A percentile compares a stretch with the other conserved stretches of the same genome.
Evolutionary conservation across 2,113 vertebrate species (phyloP).

Genomic region (Genyomyrus donnyi): DNA sequence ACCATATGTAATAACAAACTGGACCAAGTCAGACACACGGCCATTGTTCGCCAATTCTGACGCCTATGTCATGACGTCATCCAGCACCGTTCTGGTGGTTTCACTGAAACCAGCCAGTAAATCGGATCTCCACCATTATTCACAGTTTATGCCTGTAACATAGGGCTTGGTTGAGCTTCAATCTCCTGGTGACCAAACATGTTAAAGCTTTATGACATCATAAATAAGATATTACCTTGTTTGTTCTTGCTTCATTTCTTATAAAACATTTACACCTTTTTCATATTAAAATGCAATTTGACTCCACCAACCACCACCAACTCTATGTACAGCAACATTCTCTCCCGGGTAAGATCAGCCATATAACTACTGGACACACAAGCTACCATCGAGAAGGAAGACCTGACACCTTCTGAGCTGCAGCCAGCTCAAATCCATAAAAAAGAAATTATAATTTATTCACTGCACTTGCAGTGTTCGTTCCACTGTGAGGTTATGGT

Average conservation of each 20-base stretch:
- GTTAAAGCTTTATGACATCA: slow-evolving; percentile 20
- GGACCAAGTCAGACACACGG: background rate
- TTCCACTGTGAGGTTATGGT: slow-evolving; percentile 17
- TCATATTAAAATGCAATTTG: slow-evolving; percentile 1
- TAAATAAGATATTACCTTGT: slow-evolving; percentile 15
- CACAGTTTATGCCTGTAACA: slow-evolving; percentile 9
- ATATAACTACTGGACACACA: background rate
- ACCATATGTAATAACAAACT: background rate
- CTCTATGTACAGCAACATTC: background rate
- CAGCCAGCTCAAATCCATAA: background rate
- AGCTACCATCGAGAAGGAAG: background rate
- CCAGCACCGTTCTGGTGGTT: background rate
- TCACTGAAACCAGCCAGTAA: slow-evolving; percentile 4
- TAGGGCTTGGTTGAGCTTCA: slow-evolving; percentile 5
- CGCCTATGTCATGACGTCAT: background rate
- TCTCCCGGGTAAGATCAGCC: background rate
- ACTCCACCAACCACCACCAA: background rate
- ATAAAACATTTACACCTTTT: slow-evolving; percentile 8
- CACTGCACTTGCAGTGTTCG: background rate
- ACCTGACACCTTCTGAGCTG: background rate
- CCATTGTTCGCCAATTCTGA: background rate
- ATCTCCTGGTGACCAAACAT: slow-evolving; percentile 20
- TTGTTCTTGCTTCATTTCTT: slow-evolving; percentile 8
- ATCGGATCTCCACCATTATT: background rate
- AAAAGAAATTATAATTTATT: slow-evolving; percentile 1